Conservation (phyloP, 1,140 invertebrate genomes). For the Calycopis cecrops region DNA sequence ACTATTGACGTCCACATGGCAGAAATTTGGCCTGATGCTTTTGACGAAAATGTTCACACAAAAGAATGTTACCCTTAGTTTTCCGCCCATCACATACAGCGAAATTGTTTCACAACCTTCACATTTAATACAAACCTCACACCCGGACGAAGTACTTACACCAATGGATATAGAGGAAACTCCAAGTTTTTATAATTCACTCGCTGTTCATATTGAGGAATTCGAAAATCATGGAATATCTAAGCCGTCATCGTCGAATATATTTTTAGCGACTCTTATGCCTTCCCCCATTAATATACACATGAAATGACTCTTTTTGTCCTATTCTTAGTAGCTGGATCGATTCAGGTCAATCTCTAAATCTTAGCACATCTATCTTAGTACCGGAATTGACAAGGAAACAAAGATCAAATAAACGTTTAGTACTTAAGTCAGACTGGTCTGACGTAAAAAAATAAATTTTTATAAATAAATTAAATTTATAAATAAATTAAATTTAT, state of each 20-base stretch:
- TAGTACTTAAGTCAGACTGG: background rate
- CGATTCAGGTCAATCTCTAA: constrained; percentile 6
- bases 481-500: too few relatives aligned
- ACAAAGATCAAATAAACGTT: background rate
- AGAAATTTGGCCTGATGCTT: constrained; percentile 13
- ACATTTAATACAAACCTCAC: too few relatives aligned
- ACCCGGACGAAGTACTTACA: too few relatives aligned
- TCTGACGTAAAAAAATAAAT: constrained; percentile 6
- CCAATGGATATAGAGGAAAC: too few relatives aligned
- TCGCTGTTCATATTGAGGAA: too few relatives aligned
- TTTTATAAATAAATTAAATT: too few relatives aligned
- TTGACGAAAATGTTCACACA: constrained; percentile 11
- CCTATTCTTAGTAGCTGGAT: background rate
- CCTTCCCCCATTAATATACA: constrained; percentile 8
- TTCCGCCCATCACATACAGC: too few relatives aligned
- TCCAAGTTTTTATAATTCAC: too few relatives aligned
- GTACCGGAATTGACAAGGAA: background rate
- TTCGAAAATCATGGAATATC: too few relatives aligned
- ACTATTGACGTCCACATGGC: constrained; percentile 10
- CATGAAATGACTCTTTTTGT: constrained; percentile 8
- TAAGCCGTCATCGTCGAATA: constrained; percentile 7
- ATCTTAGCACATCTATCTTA: too few relatives aligned
- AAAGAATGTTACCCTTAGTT: background rate
- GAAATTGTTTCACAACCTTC: constrained; percentile 6
- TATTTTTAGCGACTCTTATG: constrained; percentile 5